Evolutionary conservation across 2,888 invertebrate genomes (phyloP).

Genomic region (Rotaria macrura): DNA sequence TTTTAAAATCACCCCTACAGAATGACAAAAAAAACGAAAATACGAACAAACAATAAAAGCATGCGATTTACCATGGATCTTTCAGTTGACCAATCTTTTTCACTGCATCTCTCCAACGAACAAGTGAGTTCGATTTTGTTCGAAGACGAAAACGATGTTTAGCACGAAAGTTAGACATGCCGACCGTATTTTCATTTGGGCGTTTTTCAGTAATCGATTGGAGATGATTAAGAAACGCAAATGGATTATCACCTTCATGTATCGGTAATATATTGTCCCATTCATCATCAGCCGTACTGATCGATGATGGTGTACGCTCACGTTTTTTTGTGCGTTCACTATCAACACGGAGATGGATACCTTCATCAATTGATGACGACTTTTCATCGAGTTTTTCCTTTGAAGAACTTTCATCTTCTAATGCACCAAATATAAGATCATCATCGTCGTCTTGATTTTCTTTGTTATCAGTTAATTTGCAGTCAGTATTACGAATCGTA

Average conservation of each 20-base stretch:
- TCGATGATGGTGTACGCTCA: background rate
- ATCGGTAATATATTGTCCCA: background rate
- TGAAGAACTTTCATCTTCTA: background rate
- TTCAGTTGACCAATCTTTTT: background rate
- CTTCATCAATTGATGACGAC: background rate
- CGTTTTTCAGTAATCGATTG: background rate
- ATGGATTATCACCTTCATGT: background rate
- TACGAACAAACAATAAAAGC: background rate
- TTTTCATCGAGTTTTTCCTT: background rate
- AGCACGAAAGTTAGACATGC: conserved; percentile 31
- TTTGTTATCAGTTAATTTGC: background rate
- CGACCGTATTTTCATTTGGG: background rate
- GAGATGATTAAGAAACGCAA: background rate
- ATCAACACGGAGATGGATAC: background rate
- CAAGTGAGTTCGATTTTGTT: background rate
- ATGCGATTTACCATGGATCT: conserved; percentile 24
- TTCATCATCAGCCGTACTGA: background rate
- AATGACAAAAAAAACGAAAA: too few species aligned
- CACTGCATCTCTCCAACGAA: conserved; percentile 23
- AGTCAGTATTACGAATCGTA: background rate
- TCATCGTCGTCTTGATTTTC: background rate
- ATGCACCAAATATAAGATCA: background rate
- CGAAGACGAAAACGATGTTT: background rate
- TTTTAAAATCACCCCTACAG: conserved; percentile 27
- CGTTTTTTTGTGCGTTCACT: background rate